phyloP scores from a whole-genome alignment of 2,888 invertebrate genomes.

The Aphrophora alni region DNA sequence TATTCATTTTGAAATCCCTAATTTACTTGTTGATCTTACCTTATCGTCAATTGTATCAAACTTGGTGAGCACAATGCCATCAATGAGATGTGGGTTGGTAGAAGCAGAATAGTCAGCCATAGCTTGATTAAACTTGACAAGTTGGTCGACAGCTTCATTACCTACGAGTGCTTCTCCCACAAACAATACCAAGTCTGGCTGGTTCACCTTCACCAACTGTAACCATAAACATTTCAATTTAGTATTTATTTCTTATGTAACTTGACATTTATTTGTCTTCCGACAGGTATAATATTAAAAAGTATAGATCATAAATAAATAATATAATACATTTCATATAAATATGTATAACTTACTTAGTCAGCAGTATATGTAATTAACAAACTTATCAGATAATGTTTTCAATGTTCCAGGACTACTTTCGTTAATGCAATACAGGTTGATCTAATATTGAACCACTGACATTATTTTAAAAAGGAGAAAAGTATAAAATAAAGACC shows the following conservation, averaged over 20 bases:
- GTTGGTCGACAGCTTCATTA: slow-evolving; percentile 99
- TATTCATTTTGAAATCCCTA: no score
- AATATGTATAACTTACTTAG: no score
- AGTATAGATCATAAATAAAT: not conserved
- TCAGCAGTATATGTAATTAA: no score
- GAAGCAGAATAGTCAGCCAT: slow-evolving; percentile 89
- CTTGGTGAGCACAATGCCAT: slow-evolving; percentile 98
- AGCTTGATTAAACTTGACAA: slow-evolving; percentile 98
- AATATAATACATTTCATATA: no score
- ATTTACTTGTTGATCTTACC: no score
- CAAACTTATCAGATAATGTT: no score
- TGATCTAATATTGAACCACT: no score
- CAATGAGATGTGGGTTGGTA: slow-evolving; percentile 87
- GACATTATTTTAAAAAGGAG: no score
- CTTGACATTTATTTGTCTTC: not conserved
- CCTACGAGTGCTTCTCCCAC: slow-evolving; percentile 99
- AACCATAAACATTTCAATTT: slow-evolving; percentile 37
- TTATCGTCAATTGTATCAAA: slow-evolving; percentile 99
- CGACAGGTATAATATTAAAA: not conserved
- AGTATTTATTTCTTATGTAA: slow-evolving; percentile 20
- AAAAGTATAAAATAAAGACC: no score
- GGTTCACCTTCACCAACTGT: slow-evolving; percentile 93
- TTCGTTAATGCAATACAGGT: no score
- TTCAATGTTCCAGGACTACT: no score
- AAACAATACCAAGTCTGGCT: slow-evolving; percentile 97